phyloP scores from a whole-genome alignment of 2,888 invertebrate genomes.

The Oegoconia quadripuncta region DNA sequence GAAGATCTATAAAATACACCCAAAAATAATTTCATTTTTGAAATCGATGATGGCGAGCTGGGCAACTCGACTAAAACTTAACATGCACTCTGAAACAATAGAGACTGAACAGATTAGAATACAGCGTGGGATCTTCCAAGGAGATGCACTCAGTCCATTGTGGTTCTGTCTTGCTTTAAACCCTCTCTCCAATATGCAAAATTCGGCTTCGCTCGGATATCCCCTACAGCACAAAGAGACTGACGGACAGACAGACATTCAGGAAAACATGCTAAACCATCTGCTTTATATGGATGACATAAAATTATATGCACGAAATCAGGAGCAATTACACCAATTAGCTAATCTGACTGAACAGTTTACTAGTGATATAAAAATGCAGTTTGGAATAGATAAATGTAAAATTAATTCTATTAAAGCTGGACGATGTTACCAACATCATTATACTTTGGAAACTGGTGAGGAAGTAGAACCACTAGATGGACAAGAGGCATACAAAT shows the following conservation, averaged over 20 bases:
- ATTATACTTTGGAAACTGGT: too few relatives aligned
- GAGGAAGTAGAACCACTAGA: too few relatives aligned
- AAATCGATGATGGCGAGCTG: slow-evolving; percentile 8
- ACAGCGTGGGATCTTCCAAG: slow-evolving; percentile 18
- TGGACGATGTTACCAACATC: slow-evolving; percentile 8
- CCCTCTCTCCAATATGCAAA: slow-evolving; percentile 11
- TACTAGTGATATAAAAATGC: slow-evolving; percentile 14
- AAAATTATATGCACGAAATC: slow-evolving; percentile 8
- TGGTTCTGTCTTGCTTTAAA: slow-evolving; percentile 18
- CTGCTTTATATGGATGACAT: slow-evolving; percentile 4
- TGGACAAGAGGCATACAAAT: too few relatives aligned
- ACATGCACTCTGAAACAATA: slow-evolving; percentile 3
- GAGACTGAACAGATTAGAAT: slow-evolving; percentile 11
- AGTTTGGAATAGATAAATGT: slow-evolving; percentile 19
- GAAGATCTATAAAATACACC: slow-evolving; percentile 14
- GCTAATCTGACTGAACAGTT: slow-evolving; percentile 6
- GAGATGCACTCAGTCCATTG: slow-evolving; percentile 13
- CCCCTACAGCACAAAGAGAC: slow-evolving; percentile 1
- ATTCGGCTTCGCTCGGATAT: slow-evolving; percentile 8
- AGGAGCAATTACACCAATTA: slow-evolving; percentile 5
- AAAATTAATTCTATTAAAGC: slow-evolving; percentile 12
- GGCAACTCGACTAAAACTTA: slow-evolving; percentile 5
- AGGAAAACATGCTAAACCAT: slow-evolving; percentile 7
- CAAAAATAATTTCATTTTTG: slow-evolving; percentile 7
- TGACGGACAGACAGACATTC: too few relatives aligned